Evolutionary conservation across 2,113 vertebrate genomes (phyloP).

Genomic region (Martes martes): DNA sequence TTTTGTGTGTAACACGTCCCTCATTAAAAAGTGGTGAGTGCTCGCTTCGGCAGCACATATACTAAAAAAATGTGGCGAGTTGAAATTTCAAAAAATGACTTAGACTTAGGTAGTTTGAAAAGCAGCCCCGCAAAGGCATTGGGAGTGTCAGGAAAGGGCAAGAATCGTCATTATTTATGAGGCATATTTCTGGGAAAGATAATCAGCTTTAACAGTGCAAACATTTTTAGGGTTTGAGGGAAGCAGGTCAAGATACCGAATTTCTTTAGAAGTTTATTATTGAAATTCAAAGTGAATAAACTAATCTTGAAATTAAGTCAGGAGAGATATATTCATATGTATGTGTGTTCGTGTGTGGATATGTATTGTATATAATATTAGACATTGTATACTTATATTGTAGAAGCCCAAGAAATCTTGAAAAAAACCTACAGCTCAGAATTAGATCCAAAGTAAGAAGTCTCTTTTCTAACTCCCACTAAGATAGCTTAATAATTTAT

Average conservation of each 20-base stretch:
- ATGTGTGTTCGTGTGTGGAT: background rate
- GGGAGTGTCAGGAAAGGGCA: background rate
- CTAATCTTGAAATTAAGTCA: background rate
- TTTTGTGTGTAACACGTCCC: background rate
- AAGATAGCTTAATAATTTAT: constrained; percentile 16
- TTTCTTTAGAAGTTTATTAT: constrained; percentile 24
- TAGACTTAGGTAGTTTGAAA: constrained; percentile 16
- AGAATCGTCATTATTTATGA: constrained; percentile 8
- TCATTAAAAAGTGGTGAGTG: background rate
- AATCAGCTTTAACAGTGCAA: background rate
- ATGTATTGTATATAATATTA: background rate
- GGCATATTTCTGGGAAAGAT: background rate
- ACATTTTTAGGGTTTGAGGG: background rate
- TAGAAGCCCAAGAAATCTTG: background rate
- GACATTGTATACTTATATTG: background rate
- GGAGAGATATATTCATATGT: background rate
- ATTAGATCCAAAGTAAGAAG: background rate
- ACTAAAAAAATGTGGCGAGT: background rate
- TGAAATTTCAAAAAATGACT: constrained; percentile 18
- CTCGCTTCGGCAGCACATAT: too few relatives aligned
- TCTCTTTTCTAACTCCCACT: background rate
- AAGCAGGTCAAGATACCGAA: background rate
- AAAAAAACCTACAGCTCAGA: background rate
- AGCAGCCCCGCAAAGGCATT: background rate
- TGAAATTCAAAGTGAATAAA: background rate